Percentiles rank a stretch among this genome's conserved stretches.
Conservation (phyloP, 1,140 invertebrate species). For the Tetranychus urticae region DNA sequence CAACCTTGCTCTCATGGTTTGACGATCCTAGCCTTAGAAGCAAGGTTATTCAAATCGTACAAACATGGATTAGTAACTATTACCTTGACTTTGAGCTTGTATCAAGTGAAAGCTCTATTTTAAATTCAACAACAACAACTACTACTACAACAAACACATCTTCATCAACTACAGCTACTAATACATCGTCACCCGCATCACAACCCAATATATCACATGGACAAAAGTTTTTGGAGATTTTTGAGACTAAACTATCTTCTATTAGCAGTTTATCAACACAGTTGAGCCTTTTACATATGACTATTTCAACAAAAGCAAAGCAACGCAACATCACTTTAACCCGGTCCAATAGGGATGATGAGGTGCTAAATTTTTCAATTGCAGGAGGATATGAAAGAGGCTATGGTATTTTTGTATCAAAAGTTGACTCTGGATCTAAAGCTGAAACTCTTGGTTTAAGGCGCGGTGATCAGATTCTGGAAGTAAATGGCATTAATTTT, state of each 20-base stretch:
- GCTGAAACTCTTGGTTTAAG: conserved; percentile 89
- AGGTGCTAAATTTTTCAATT: conserved; percentile 75
- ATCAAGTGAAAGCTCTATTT: background rate
- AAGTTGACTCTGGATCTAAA: conserved; percentile 72
- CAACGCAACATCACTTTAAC: conserved; percentile 72
- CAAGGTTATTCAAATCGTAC: conserved; percentile 44
- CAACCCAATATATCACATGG: background rate
- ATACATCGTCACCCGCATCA: background rate
- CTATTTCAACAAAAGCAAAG: conserved; percentile 82
- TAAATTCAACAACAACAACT: too few species aligned
- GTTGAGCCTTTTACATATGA: conserved; percentile 63
- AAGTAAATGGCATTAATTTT: conserved; percentile 91
- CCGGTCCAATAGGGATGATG: conserved; percentile 66
- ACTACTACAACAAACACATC: background rate
- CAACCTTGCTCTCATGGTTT: conserved; percentile 51
- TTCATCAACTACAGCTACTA: background rate
- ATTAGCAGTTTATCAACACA: conserved; percentile 19
- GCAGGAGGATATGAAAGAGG: conserved; percentile 71
- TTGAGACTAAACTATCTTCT: conserved; percentile 18
- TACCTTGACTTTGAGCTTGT: conserved; percentile 81
- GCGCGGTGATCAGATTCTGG: conserved; percentile 83
- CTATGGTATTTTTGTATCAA: conserved; percentile 82
- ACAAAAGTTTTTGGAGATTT: background rate
- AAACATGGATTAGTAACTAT: conserved; percentile 97
- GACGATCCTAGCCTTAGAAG: conserved; percentile 51